Conservation (phyloP, 2,888 invertebrate species). For the Cactoblastis cactorum region DNA sequence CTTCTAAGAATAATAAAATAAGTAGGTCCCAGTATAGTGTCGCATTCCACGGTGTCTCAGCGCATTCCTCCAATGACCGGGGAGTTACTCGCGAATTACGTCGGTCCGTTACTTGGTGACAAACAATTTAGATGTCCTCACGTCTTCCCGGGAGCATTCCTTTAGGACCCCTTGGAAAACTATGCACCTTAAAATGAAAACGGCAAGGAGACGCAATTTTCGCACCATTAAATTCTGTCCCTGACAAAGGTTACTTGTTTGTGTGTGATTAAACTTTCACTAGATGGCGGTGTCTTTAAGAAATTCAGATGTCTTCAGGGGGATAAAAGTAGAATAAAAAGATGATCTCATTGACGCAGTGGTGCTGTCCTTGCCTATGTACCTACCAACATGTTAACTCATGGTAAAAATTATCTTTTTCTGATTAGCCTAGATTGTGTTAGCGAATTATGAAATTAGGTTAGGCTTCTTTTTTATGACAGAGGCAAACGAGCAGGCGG, state of each 20-base stretch:
- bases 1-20: slow-evolving; percentile 12
- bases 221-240: slow-evolving; percentile 20
- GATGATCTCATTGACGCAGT: too few relatives aligned
- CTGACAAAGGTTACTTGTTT: not conserved
- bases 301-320: too few relatives aligned
- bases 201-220: slow-evolving; percentile 29
- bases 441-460: too few relatives aligned
- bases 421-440: too few relatives aligned
- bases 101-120: slow-evolving; percentile 40
- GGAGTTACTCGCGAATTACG: slow-evolving; percentile 52
- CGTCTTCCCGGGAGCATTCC: slow-evolving; percentile 49
- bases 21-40: slow-evolving; percentile 11
- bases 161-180: slow-evolving; percentile 47
- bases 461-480: too few relatives aligned
- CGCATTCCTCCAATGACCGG: slow-evolving; percentile 46
- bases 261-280: too few relatives aligned
- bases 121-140: slow-evolving; percentile 62
- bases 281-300: too few relatives aligned
- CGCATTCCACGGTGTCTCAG: slow-evolving; percentile 37
- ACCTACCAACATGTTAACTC: too few relatives aligned
- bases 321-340: too few relatives aligned
- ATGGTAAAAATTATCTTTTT: too few relatives aligned
- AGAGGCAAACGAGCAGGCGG: too few relatives aligned
- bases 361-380: too few relatives aligned
- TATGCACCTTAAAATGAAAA: slow-evolving; percentile 49